Base-by-base conservation (phyloP, 2,888 invertebrate species). In the Megastigmus dorsalis region DNA sequence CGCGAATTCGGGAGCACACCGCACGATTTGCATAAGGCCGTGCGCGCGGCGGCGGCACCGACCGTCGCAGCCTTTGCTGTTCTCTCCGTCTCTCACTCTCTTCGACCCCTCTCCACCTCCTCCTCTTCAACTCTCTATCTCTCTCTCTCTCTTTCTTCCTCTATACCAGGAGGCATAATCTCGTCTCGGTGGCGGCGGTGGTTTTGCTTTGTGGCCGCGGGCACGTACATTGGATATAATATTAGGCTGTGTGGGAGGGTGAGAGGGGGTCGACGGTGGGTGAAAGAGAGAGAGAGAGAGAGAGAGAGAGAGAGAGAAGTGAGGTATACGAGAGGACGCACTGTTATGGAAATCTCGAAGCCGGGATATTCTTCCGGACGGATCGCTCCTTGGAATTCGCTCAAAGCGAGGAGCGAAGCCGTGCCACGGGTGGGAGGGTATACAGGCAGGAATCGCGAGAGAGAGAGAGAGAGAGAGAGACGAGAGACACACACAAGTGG, bases 261-360 rank as follows among this genome's bases (percentile, higher is more conserved):
- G 45, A 18, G n/a, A 45, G 30, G n/a, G n/a, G n/a, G n/a, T n/a
- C n/a, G n/a, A 10, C 15, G 20, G 62, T 10, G 30, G 20, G n/a
- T n/a, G 45, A 18, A 13, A 45, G 30, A n/a, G n/a, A n/a, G n/a
- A n/a, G n/a, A n/a, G n/a, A n/a, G n/a, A n/a, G n/a, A n/a, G n/a
- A n/a, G n/a, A n/a, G n/a, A n/a, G n/a, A n/a, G n/a, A n/a, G n/a
- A n/a, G n/a, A n/a, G n/a, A n/a, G n/a, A n/a, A n/a, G n/a, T n/a
- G n/a, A n/a, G n/a, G n/a, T n/a, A n/a, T n/a, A n/a, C n/a, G n/a
- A n/a, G n/a, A n/a, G n/a, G 69, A 3, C 65, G 73, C 77, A 78
- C 75, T 78, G 78, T 80, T 80, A 80, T 79, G 79, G 77, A 79
- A 79, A 81, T 80, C 78, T 76, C 66, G 70, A 62, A 60, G 43